phyloP scores from a whole-genome alignment of 1,140 invertebrate genomes.

The Idris sp. region DNA sequence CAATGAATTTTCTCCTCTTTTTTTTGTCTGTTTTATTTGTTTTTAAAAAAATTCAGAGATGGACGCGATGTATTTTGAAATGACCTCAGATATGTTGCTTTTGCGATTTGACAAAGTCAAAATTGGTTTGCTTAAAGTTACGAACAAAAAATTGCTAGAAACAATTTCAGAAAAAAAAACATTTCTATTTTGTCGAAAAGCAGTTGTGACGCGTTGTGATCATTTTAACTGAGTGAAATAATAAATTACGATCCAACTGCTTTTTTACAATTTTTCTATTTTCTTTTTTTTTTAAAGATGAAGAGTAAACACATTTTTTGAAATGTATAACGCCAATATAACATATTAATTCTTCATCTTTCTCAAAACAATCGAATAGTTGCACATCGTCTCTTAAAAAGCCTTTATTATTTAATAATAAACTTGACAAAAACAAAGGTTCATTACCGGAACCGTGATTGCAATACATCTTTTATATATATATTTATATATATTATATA shows the following conservation, averaged over 20 bases:
- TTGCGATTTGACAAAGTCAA: conserved; percentile 59
- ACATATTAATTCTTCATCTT: no score
- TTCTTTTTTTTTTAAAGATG: no score
- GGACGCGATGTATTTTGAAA: conserved; percentile 27
- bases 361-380: no score
- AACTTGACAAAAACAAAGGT: no score
- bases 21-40: conserved; percentile 9
- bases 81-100: conserved; percentile 44
- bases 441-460: conserved; percentile 2
- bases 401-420: no score
- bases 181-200: no score
- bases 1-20: neutral
- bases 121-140: conserved; percentile 32
- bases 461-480: conserved; percentile 36
- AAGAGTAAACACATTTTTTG: no score
- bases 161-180: conserved; percentile 51
- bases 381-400: no score
- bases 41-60: conserved; percentile 31
- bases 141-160: conserved; percentile 20
- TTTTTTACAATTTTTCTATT: no score
- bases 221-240: conserved; percentile 34
- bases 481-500: no score
- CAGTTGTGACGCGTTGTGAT: conserved; percentile 16
- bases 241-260: conserved; percentile 37
- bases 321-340: conserved; percentile 18